These are phyloP conservation scores for Cotesia congregata DNA, from an alignment of 2,888 invertebrate species.

Conservation along the genomic window DNA sequence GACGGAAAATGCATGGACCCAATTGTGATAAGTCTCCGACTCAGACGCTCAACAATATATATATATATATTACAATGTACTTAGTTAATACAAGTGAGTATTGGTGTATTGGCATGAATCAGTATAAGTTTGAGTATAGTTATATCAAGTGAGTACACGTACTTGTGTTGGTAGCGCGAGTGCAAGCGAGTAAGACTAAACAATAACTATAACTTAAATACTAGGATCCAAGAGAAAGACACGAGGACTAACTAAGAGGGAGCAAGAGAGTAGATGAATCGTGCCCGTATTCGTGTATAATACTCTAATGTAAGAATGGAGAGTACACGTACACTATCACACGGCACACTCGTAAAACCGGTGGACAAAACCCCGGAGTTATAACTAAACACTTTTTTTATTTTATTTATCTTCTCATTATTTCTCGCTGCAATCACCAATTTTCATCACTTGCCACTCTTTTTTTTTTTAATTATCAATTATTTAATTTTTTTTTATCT, in stretches of 20 bases:
- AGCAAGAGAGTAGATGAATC: background rate
- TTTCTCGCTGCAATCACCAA: background rate
- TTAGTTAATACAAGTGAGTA: background rate
- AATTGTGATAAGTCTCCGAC: slow-evolving; percentile 93
- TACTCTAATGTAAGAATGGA: background rate
- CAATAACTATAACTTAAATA: background rate
- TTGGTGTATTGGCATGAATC: background rate
- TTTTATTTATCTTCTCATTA: background rate
- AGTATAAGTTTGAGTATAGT: background rate
- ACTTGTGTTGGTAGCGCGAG: background rate
- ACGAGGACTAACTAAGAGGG: background rate
- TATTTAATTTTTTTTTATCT: too few species aligned
- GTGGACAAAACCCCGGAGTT: slow-evolving; percentile 1
- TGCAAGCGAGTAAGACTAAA: background rate
- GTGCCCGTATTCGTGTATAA: background rate
- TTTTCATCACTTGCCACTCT: background rate
- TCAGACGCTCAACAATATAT: too few species aligned
- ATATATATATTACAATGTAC: background rate
- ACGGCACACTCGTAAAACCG: slow-evolving; percentile 6
- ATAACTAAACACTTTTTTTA: background rate
- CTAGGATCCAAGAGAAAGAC: background rate
- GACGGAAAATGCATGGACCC: slow-evolving; percentile 88
- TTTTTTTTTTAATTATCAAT: too few species aligned
- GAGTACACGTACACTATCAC: slow-evolving; percentile 1
- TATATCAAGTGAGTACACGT: background rate